Evolutionary conservation across 2,113 vertebrate genomes (phyloP).

Genomic region (Sclerurus mexicanus): DNA sequence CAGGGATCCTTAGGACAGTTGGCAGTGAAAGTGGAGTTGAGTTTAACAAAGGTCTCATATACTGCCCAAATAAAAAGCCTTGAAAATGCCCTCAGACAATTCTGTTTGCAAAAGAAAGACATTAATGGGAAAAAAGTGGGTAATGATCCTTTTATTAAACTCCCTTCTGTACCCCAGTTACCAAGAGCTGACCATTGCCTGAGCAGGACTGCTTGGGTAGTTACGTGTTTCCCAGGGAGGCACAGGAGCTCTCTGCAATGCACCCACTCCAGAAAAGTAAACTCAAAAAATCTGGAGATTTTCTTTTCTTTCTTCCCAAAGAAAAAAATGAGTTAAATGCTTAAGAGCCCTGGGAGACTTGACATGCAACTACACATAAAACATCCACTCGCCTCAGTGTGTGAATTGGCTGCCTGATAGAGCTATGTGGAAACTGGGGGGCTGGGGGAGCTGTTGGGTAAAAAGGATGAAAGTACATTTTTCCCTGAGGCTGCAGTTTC

Average conservation of each 20-base stretch:
- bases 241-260: not conserved
- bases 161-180: not conserved
- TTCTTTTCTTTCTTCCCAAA: not conserved
- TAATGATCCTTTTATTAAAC: not conserved
- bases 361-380: not conserved
- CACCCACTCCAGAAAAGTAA: not conserved
- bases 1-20: not conserved
- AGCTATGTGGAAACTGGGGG: not conserved
- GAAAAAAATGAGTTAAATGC: not conserved
- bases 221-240: not conserved
- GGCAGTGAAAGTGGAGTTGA: not conserved
- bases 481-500: constrained; percentile 35
- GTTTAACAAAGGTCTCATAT: not conserved
- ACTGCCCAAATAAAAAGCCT: not conserved
- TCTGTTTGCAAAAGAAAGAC: not conserved
- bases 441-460: not conserved
- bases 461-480: constrained; percentile 38
- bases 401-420: not conserved
- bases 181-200: rapidly evolving
- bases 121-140: not conserved
- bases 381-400: not conserved
- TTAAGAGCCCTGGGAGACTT: constrained; percentile 16
- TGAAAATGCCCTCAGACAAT: not conserved
- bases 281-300: constrained; percentile 18
- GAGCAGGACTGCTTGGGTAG: not conserved